Evolutionary conservation across 2,797 vertebrate species (phyloP).

Genomic region (Calcarius lapponicus): DNA sequence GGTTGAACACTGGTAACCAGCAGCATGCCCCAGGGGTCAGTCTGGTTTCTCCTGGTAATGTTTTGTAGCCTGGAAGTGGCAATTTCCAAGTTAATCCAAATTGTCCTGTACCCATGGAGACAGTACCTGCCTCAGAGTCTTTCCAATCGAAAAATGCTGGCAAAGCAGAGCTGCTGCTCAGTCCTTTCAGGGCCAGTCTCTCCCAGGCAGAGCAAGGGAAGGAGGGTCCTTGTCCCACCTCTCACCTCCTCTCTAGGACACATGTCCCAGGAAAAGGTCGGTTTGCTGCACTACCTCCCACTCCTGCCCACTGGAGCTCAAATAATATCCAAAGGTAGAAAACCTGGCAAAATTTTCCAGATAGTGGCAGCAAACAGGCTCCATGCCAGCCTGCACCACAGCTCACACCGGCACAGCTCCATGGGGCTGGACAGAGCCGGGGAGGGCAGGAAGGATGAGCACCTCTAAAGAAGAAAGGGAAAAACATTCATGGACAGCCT

Average conservation of each 20-base stretch:
- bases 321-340: neutral
- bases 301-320: neutral
- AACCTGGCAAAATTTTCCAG: neutral
- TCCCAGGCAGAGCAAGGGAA: neutral
- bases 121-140: neutral
- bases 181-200: neutral
- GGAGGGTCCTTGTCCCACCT: neutral
- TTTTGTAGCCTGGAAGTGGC: neutral
- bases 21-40: neutral
- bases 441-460: neutral
- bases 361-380: neutral
- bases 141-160: neutral
- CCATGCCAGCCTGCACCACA: neutral
- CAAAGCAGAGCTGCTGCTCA: neutral
- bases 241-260: neutral
- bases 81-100: neutral
- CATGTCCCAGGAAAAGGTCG: neutral
- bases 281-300: neutral
- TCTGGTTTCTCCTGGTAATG: neutral
- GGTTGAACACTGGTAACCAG: neutral
- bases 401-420: fast-evolving
- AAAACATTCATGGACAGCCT: neutral
- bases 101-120: neutral
- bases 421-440: neutral
- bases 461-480: neutral